phyloP scores from a whole-genome alignment of 2,113 vertebrate species.

The Gymnogyps californianus region DNA sequence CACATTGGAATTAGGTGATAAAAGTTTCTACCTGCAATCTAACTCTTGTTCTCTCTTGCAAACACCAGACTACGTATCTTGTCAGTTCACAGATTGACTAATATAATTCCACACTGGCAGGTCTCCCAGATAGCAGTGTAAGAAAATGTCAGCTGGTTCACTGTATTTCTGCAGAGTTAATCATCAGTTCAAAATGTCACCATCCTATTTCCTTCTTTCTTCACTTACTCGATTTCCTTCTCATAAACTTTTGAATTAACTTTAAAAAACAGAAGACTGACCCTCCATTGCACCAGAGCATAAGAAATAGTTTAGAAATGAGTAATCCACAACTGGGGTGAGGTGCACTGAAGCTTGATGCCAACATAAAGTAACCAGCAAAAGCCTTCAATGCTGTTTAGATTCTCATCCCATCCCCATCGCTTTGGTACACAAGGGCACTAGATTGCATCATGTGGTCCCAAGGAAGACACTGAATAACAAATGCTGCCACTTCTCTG shows the following conservation, averaged over 20 bases:
- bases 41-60: slow-evolving; percentile 6
- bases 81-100: slow-evolving; percentile 1
- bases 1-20: background rate
- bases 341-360: background rate
- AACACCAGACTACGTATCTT: background rate
- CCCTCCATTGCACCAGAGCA: background rate
- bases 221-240: background rate
- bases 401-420: background rate
- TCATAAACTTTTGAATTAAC: slow-evolving; percentile 11
- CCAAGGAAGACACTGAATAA: background rate
- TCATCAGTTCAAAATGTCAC: slow-evolving; percentile 29
- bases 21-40: background rate
- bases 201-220: background rate
- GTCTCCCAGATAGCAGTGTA: background rate
- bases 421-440: background rate
- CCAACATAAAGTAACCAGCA: background rate
- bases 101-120: slow-evolving; percentile 21
- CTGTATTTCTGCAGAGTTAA: slow-evolving; percentile 22
- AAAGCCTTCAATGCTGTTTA: background rate
- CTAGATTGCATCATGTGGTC: too few species aligned
- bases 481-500: background rate
- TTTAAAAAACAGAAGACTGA: background rate
- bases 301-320: background rate
- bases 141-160: slow-evolving; percentile 27
- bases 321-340: background rate